Base-by-base conservation (phyloP, 2,113 vertebrate genomes). In the Uropsilus gracilis region DNA sequence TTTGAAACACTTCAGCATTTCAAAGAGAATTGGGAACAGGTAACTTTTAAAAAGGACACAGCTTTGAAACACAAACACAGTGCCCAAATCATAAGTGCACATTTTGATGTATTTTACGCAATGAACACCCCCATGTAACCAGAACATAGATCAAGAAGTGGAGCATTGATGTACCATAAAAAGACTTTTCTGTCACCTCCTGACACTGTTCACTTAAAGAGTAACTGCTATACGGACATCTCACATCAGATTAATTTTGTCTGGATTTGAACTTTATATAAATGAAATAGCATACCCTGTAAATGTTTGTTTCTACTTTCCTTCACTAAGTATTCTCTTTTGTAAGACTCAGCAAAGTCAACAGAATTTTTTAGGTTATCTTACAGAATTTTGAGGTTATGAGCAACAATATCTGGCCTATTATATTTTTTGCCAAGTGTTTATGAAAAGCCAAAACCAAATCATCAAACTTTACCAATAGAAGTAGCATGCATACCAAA, bases 401-500 rank as follows among this genome's bases (percentile, higher is more conserved):
- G 46, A 37, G 39, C 20, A 32, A 34, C 80, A 18, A 32, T 63
- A 87, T 66, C 17, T 80, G 66, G 28, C 11, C 59, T 68, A 8
- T 71, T 76, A 12, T 86, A 34, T 59, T 11, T 66, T 57, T 89
- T 86, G n/a, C 87, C 17, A 72, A n/a, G 24, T 75, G 28, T 64
- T 77, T 80, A 13, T 86, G 42, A 75, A 94, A 93, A 90, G 55
- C n/a, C 90, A 94, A 84, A 42, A 42, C 37, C 2, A 30, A 91
- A 42, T 3, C 1, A 30, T 46, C 11, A 86, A 18, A 28, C 20
- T 86, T 89, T 91, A 81, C 68, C 93, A 91, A 86, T 46, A 90
- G 42, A 76, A 76, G 20, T 48, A 94, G 32, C 61, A 78, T 30
- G 63, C 6, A 26, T 53, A 63, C 16, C 37, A 59, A 77, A 86